Percentiles rank a stretch among this genome's conserved stretches.
These are phyloP conservation scores for Desmophyllum pertusum DNA, from an alignment of 92 coral and sea anemone genomes.

Conservation along the genomic window DNA sequence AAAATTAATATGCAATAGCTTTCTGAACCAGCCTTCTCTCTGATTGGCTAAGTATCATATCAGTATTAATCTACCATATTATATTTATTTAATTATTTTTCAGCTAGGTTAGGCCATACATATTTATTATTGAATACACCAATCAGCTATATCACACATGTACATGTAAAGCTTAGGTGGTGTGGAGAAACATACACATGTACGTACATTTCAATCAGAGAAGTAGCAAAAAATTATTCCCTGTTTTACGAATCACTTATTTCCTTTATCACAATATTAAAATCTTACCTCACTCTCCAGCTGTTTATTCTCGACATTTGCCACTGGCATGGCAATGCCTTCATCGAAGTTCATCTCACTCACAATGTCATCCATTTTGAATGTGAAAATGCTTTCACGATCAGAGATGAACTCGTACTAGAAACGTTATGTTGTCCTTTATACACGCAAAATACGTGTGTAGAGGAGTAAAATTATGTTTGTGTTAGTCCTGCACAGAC, in stretches of 20 bases:
- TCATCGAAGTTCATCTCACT: slow-evolving; percentile 95
- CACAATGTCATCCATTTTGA: slow-evolving; percentile 87
- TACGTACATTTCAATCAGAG: neutral
- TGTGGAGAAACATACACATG: too few relatives aligned
- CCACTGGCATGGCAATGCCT: slow-evolving; percentile 99
- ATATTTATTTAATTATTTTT: neutral
- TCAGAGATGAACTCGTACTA: neutral
- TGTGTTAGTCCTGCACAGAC: neutral
- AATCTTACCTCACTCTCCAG: slow-evolving; percentile 85
- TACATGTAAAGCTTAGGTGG: too few relatives aligned
- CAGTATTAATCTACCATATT: neutral
- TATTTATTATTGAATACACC: too few relatives aligned
- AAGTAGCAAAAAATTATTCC: neutral
- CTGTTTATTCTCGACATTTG: slow-evolving; percentile 86
- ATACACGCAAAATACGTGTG: neutral
- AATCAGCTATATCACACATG: too few relatives aligned
- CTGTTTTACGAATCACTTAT: neutral
- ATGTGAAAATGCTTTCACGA: neutral
- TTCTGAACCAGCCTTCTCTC: too few relatives aligned
- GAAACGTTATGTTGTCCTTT: neutral
- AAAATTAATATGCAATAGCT: neutral
- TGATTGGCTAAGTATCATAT: too few relatives aligned
- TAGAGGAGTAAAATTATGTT: neutral
- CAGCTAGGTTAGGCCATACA: neutral
- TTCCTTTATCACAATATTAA: neutral